phyloP scores from a whole-genome alignment of 1,140 invertebrate genomes.

The Amphibalanus amphitrite region DNA sequence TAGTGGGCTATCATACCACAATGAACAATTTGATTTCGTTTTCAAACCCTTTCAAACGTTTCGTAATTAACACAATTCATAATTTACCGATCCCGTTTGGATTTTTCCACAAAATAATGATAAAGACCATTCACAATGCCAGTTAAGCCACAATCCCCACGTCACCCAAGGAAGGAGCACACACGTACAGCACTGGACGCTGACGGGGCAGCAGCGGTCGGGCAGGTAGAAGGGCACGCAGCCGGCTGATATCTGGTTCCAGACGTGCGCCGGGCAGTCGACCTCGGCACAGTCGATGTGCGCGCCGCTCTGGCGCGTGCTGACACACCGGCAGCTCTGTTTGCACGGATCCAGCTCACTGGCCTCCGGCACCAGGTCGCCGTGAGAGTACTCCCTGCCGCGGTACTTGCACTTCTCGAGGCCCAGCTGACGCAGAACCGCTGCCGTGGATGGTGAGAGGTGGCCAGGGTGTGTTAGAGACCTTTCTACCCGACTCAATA shows the following conservation, averaged over 20 bases:
- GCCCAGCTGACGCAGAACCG: background rate
- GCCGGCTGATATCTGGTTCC: background rate
- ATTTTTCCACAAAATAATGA: no score
- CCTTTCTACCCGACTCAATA: no score
- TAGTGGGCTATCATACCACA: no score
- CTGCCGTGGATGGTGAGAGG: no score
- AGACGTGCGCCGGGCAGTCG: background rate
- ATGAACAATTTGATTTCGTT: no score
- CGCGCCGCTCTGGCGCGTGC: background rate
- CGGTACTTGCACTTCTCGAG: background rate
- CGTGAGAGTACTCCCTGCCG: background rate
- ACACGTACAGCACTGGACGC: background rate
- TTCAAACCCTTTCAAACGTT: no score
- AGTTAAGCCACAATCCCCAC: no score
- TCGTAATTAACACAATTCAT: no score
- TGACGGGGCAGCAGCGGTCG: background rate
- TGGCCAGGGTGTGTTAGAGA: no score
- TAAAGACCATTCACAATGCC: no score
- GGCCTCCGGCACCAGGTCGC: background rate
- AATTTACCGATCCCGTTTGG: no score
- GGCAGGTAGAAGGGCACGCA: background rate
- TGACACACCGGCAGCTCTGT: background rate
- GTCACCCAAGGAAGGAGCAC: no score
- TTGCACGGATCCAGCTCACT: background rate
- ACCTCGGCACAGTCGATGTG: background rate